Evolutionary conservation across 1,140 invertebrate species (phyloP).

Genomic region (Pogonus chalceus): DNA sequence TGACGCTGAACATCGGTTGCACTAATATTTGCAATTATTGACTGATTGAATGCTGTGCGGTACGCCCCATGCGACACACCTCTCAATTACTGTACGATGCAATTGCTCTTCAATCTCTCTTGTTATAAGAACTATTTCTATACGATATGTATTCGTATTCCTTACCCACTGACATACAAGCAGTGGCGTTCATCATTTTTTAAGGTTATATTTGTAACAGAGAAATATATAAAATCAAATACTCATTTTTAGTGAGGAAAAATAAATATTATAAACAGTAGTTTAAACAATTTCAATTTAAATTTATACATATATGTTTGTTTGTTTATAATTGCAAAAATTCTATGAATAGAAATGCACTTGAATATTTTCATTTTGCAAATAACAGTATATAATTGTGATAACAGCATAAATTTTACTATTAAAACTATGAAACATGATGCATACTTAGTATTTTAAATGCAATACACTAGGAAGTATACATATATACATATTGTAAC

Average conservation of each 20-base stretch:
- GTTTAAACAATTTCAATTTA: not conserved
- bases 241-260: not conserved
- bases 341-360: not conserved
- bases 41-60: not conserved
- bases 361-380: not conserved
- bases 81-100: conserved; percentile 1
- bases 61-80: not conserved
- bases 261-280: not conserved
- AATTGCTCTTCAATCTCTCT: too few relatives aligned
- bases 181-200: not conserved
- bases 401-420: not conserved
- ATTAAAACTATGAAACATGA: not conserved
- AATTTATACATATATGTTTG: not conserved
- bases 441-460: not conserved
- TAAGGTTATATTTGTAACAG: not conserved
- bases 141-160: not conserved
- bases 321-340: not conserved
- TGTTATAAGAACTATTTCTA: too few relatives aligned
- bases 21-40: conserved; percentile 1
- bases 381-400: not conserved
- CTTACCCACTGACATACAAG: not conserved
- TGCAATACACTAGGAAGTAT: not conserved
- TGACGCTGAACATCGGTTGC: not conserved
- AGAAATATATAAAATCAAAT: not conserved
- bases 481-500: not conserved